These are phyloP conservation scores for Drosophila santomea DNA, from an alignment of 1,140 invertebrate species.

Conservation along the genomic window DNA sequence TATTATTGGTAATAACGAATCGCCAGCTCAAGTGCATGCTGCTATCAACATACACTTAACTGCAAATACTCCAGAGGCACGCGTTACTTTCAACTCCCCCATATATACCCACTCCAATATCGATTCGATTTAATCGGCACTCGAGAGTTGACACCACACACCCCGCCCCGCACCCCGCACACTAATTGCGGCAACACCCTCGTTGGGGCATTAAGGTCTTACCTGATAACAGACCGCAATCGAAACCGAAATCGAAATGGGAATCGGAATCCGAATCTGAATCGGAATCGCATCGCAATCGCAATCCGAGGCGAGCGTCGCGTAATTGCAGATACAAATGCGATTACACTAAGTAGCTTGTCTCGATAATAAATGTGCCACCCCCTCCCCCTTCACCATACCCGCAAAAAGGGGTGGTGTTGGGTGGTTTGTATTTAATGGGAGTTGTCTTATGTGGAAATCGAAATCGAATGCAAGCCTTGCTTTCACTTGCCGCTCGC, in stretches of 20 bases:
- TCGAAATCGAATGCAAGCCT: constrained; percentile 35
- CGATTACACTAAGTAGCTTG: constrained; percentile 78
- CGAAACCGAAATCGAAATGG: constrained; percentile 47
- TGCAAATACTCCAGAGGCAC: constrained; percentile 34
- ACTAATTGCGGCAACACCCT: constrained; percentile 70
- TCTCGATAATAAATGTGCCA: constrained; percentile 53
- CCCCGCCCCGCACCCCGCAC: constrained; percentile 59
- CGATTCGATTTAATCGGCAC: constrained; percentile 44
- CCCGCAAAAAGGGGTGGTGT: not conserved
- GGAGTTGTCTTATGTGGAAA: constrained; percentile 29
- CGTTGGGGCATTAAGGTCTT: constrained; percentile 53
- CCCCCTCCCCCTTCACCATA: too few species aligned
- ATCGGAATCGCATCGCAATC: constrained; percentile 14
- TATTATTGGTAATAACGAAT: not conserved
- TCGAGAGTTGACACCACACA: constrained; percentile 39
- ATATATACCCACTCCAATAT: not conserved
- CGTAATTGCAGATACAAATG: constrained; percentile 75
- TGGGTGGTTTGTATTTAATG: not conserved
- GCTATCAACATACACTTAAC: constrained; percentile 30
- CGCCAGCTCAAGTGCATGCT: constrained; percentile 12
- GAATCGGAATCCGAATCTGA: constrained; percentile 22
- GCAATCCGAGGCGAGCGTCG: constrained; percentile 16
- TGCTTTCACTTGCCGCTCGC: constrained; percentile 51
- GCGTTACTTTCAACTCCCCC: constrained; percentile 21
- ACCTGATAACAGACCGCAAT: constrained; percentile 66